Conservation (phyloP, 2,113 vertebrate species). For the Actinemys pallida region DNA sequence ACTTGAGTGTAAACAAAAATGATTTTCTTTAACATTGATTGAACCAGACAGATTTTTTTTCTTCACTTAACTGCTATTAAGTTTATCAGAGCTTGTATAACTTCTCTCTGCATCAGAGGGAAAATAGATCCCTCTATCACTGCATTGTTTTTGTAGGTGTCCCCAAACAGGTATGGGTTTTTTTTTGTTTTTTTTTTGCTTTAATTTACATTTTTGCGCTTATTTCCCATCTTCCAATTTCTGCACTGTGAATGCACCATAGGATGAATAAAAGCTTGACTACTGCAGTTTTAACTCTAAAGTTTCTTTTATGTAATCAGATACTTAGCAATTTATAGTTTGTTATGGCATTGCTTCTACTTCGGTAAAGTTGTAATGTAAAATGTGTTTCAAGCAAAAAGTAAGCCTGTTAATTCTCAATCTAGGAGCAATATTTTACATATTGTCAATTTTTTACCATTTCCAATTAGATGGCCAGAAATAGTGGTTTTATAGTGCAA, state of each 20-base stretch:
- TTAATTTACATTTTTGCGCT: neutral
- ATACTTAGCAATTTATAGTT: neutral
- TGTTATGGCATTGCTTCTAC: constrained; percentile 37
- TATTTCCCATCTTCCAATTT: neutral
- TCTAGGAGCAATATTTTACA: neutral
- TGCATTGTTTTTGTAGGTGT: neutral
- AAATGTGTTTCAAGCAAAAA: neutral
- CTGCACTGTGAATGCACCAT: neutral
- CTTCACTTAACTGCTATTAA: neutral
- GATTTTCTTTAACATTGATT: neutral
- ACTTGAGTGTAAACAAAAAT: neutral
- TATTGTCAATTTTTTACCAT: neutral
- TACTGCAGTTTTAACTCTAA: neutral
- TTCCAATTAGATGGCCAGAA: neutral
- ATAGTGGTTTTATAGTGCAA: neutral
- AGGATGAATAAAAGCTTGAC: neutral
- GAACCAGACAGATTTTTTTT: neutral
- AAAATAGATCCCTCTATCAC: neutral
- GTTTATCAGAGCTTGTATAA: neutral
- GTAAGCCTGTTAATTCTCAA: neutral
- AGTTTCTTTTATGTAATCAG: neutral
- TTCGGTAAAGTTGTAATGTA: constrained; percentile 16
- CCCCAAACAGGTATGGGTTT: neutral
- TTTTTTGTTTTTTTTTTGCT: neutral
- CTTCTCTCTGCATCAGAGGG: neutral